Percentiles rank a stretch among this genome's conserved stretches.
phyloP scores from a whole-genome alignment of 2,797 vertebrate genomes.

The Eulemur mongoz region DNA sequence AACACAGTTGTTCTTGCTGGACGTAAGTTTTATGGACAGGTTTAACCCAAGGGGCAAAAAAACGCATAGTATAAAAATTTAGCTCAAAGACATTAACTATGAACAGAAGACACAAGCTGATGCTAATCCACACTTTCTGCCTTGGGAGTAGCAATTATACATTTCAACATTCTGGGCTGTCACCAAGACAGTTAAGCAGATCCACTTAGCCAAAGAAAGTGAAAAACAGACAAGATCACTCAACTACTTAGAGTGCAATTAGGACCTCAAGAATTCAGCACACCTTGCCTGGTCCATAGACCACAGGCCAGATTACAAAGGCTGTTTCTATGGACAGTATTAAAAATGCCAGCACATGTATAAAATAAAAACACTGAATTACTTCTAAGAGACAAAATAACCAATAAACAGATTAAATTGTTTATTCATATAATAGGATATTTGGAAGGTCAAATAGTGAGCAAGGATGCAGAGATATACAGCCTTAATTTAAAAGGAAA shows the following conservation, averaged over 20 bases:
- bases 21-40: not conserved
- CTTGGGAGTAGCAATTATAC: not conserved
- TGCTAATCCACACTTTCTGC: not conserved
- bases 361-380: not conserved
- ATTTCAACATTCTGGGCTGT: not conserved
- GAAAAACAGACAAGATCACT: not conserved
- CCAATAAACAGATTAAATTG: not conserved
- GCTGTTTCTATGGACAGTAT: not conserved
- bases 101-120: not conserved
- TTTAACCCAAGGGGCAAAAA: not conserved
- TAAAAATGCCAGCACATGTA: not conserved
- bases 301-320: not conserved
- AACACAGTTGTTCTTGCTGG: not conserved
- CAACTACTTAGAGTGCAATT: not conserved
- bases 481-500: slow-evolving; percentile 65
- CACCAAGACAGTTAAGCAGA: not conserved
- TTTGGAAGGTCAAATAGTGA: slow-evolving; percentile 28
- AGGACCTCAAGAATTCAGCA: not conserved
- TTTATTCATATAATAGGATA: not conserved
- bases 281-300: not conserved
- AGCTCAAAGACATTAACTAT: not conserved
- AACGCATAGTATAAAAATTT: not conserved
- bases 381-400: slow-evolving; percentile 37
- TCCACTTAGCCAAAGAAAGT: not conserved
- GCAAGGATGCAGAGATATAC: not conserved